Evolutionary conservation across 2,113 vertebrate genomes (phyloP), one percentile per base, ranked within the genome.

Genomic region (Carassius auratus): DNA sequence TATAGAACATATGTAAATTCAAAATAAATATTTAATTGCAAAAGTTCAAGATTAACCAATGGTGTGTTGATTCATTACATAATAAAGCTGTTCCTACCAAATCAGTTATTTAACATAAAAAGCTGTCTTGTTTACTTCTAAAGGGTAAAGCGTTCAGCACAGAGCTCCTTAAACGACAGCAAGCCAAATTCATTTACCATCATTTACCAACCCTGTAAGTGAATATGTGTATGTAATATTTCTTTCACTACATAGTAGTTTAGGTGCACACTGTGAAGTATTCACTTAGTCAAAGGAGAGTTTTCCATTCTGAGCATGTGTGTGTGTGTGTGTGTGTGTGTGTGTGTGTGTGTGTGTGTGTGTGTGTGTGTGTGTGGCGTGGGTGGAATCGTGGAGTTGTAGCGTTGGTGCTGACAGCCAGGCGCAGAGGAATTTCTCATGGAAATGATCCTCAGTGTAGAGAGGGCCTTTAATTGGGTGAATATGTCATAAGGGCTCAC

Each of bases 391-490:
- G 80, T 74, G 55, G 75, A 68, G 64, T 55, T 73, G 78, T 76
- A 62, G 50, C 59, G 23, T 80, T 73, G 50, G 23, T 82, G 86
- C 85, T 88, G 90, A 92, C 85, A 88, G 13, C 52, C 85, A 66
- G n/a, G 86, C 85, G 38, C 77, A 68, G 68, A 77, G 45, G 87
- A 45, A 85, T 84, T 85, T 91, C 88, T 88, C 74, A 82, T 62
- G 84, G 81, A 83, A 87, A 85, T 52, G 57, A 74, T 76, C 77
- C 84, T 74, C 77, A 45, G 82, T 86, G 71, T 19, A 73, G 83
- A 77, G 69, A 77, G 71, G 0, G 9, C 76, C 80, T 48, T 81
- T 93, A 92, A 93, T 91, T 93, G 91, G 92, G 23, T 30, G 86
- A 92, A 74, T 87, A 86, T 90, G 90, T 89, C 91, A 90, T 76